Evolutionary conservation across 2,888 invertebrate genomes (phyloP), one percentile per base, ranked within the genome.

Genomic region (Aphidius colemani): DNA sequence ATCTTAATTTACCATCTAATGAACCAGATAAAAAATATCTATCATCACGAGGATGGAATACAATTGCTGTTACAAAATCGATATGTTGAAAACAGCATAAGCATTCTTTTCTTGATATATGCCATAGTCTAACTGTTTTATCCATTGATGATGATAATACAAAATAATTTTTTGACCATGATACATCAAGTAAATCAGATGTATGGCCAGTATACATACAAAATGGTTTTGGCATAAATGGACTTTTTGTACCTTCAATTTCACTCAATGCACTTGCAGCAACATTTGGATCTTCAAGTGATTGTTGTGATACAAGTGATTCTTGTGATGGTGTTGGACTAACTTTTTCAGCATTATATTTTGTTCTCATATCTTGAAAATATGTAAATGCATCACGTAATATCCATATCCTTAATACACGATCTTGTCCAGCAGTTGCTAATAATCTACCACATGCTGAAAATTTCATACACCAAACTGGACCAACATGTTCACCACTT

Each of bases 391-490:
- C 94, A 81, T 95, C 95, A 69, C 93, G 87, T 0, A 97, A 86
- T 61, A 98, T 95, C 98, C 98, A 99, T 69, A 99, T 92, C 53
- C 98, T 86, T 65, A 99, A 85, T 68, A 96, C 89, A 72, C 92
- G 90, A 85, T 99, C 98, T 85, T 98, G 97, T 0, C 98, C 98
- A 61, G 98, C 98, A 0, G 98, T 98, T 40, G 98, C 98, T 74
- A 99, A 84, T 67, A 99, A 85, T 10, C 96, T 87, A 0, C 98
- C 98, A 84, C 98, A 98, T 63, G 92, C 92, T 63, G 96, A 97
- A 83, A 98, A 98, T 84, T 96, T 96, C 93, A 98, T 96, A 78
- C 96, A 96, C 98, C 98, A 99, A 72, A 99, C 95, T 1, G 98
- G 96, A 53, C 96, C 96, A 9, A 89, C 88, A 82, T 97, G 96